phyloP scores from a whole-genome alignment of 2,797 vertebrate genomes.

The Pangasius macronema region DNA sequence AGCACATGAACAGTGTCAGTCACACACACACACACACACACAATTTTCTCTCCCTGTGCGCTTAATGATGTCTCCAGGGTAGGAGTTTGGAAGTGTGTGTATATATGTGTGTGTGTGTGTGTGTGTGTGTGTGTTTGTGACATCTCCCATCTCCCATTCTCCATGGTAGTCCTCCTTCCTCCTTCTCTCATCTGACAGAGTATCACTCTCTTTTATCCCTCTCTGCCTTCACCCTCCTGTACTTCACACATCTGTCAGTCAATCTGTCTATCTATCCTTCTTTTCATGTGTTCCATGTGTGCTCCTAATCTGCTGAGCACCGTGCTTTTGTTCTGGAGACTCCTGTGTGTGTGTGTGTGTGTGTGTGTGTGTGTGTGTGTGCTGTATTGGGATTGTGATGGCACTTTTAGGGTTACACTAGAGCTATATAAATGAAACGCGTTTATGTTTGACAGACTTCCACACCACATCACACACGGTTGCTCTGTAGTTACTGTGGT shows the following conservation, averaged over 20 bases:
- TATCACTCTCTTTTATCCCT: not conserved
- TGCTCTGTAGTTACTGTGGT: not conserved
- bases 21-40: not conserved
- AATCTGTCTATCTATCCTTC: not conserved
- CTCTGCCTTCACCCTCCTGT: not conserved
- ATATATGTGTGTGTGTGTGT: constrained; percentile 18
- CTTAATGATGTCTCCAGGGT: constrained; percentile 47
- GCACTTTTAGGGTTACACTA: not conserved
- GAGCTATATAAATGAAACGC: not conserved
- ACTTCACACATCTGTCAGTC: not conserved
- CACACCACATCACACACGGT: not conserved
- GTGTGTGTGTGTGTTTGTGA: constrained; percentile 18
- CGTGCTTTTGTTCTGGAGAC: not conserved
- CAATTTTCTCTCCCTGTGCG: not conserved
- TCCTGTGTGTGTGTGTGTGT: not conserved
- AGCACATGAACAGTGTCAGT: not conserved
- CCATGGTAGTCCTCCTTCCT: not conserved
- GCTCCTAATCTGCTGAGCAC: not conserved
- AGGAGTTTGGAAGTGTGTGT: constrained; percentile 1
- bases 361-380: not conserved
- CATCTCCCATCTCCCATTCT: constrained; percentile 19
- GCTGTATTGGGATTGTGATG: not conserved
- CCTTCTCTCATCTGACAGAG: not conserved
- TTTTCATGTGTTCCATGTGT: not conserved
- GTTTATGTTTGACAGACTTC: not conserved